Conservation (phyloP, 2,797 vertebrate species). For the Limnodromus scolopaceus region DNA sequence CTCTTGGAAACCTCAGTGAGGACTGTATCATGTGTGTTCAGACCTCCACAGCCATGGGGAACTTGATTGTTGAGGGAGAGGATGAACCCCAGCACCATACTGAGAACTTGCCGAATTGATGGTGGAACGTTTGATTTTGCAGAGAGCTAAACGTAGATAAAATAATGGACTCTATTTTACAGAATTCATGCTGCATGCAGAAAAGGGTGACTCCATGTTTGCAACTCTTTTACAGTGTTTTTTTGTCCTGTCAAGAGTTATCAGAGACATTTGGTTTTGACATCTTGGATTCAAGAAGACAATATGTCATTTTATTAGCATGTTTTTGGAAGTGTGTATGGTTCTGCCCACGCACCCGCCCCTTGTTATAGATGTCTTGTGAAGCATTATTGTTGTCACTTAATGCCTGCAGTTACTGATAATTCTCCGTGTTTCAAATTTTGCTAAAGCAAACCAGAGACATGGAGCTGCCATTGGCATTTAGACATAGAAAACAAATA, state of each 20-base stretch:
- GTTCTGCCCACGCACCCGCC: neutral
- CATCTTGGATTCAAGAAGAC: neutral
- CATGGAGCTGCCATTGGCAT: neutral
- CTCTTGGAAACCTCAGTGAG: neutral
- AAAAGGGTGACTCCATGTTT: neutral
- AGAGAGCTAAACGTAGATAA: neutral
- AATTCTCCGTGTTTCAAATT: neutral
- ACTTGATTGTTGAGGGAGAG: neutral
- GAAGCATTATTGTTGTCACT: neutral
- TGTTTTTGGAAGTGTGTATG: neutral
- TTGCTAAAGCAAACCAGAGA: neutral
- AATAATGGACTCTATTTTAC: neutral
- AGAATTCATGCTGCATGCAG: neutral
- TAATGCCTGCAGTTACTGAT: neutral
- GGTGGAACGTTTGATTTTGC: neutral
- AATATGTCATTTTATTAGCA: neutral
- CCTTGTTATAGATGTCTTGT: neutral
- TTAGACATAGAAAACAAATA: neutral
- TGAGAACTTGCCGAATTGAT: neutral
- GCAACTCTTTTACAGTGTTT: neutral
- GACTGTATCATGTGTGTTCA: accelerated
- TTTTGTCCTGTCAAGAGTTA: neutral
- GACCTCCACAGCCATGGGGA: neutral
- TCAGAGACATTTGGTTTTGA: neutral
- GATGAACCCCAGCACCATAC: neutral